phyloP scores from a whole-genome alignment of 92 coral and sea anemone genomes.

The Epizoanthus stellaris region DNA sequence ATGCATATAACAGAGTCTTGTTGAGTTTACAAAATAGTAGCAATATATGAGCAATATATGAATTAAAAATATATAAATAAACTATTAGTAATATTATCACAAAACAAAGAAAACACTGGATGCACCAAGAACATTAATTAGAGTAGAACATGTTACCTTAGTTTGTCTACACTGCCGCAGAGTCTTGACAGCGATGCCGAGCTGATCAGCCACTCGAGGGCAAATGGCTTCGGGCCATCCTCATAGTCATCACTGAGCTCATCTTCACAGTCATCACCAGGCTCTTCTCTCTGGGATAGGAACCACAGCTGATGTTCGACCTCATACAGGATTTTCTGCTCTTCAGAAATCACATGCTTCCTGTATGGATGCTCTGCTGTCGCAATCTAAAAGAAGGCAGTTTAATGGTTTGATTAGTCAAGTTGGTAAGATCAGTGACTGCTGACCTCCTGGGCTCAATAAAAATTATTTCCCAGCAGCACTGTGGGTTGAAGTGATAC shows the following conservation, averaged over 20 bases:
- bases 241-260: constrained; percentile 6
- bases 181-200: constrained; percentile 67
- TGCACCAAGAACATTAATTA: neutral
- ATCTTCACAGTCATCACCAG: constrained; percentile 33
- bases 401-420: neutral
- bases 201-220: constrained; percentile 67
- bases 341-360: constrained; percentile 66
- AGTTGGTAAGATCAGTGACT: neutral
- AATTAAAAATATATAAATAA: no score
- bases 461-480: no score
- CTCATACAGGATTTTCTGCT: constrained; percentile 74
- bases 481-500: no score
- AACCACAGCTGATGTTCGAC: constrained; percentile 78
- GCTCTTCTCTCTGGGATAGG: constrained; percentile 45
- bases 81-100: neutral
- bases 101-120: neutral
- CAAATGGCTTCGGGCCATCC: constrained; percentile 47
- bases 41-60: no score
- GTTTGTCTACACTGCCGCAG: constrained; percentile 69
- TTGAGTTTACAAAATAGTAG: no score
- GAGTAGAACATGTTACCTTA: constrained; percentile 47
- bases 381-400: constrained; percentile 50
- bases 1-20: no score
- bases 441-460: no score
- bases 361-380: constrained; percentile 72